Conservation (phyloP, 2,797 vertebrate genomes). For the Xenopus petersii region DNA sequence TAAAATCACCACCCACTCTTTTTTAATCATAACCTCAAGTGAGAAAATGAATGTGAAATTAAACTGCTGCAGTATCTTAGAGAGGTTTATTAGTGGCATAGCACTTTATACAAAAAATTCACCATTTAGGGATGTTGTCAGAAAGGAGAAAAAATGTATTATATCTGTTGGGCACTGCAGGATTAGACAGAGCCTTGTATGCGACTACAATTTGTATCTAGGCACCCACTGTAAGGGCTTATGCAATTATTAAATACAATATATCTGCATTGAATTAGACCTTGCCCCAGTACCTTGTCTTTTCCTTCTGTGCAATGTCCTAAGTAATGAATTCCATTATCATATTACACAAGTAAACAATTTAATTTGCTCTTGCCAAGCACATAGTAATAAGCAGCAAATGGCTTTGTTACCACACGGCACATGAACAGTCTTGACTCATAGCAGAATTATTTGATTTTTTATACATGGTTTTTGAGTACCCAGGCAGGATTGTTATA, state of each 20-base stretch:
- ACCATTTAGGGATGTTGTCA: conserved; percentile 24
- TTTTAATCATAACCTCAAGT: conserved; percentile 17
- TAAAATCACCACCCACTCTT: neutral
- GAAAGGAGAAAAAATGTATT: conserved; percentile 9
- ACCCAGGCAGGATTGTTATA: conserved; percentile 55
- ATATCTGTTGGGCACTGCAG: conserved; percentile 7
- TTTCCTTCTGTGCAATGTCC: neutral
- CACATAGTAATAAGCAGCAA: neutral
- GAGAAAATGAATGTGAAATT: conserved; percentile 27
- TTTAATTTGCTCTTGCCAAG: conserved; percentile 6
- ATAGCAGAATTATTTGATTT: conserved; percentile 25
- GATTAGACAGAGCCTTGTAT: conserved; percentile 9
- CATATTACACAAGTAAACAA: neutral
- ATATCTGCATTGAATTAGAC: neutral
- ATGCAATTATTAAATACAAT: conserved; percentile 1
- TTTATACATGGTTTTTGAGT: conserved; percentile 39
- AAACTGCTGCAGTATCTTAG: conserved; percentile 9
- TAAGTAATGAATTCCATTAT: neutral
- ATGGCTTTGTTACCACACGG: neutral
- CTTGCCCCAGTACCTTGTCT: neutral
- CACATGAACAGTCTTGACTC: neutral
- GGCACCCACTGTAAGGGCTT: conserved; percentile 1
- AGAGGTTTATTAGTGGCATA: conserved; percentile 20
- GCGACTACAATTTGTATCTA: conserved; percentile 18
- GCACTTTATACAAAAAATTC: conserved; percentile 12